Percentiles rank a stretch among this genome's conserved stretches.
Conservation (phyloP, 2,113 vertebrate genomes). For the Calyptomena viridis region DNA sequence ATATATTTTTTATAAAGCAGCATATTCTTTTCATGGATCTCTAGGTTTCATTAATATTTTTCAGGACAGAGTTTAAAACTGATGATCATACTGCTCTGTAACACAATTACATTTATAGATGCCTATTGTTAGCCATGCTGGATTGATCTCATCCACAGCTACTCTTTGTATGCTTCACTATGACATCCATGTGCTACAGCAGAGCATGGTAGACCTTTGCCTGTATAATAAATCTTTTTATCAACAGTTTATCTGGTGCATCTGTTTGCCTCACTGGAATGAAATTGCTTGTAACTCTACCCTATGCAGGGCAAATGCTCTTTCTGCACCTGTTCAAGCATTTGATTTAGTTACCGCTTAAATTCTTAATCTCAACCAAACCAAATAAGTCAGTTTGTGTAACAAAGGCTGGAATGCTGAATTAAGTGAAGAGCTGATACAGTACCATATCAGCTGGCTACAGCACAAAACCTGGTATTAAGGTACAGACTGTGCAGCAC, state of each 20-base stretch:
- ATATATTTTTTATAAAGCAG: background rate
- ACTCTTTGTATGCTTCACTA: background rate
- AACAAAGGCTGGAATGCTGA: background rate
- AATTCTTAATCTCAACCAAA: conserved; percentile 2
- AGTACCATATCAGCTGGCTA: background rate
- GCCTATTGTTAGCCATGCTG: background rate
- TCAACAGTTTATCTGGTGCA: conserved; percentile 29
- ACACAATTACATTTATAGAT: background rate
- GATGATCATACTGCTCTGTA: background rate
- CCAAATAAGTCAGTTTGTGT: background rate
- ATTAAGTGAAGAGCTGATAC: background rate
- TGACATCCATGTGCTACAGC: background rate
- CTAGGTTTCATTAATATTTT: background rate
- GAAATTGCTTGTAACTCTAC: conserved; percentile 32
- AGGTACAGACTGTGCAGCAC: background rate
- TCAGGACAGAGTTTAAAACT: background rate
- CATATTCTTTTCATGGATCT: background rate
- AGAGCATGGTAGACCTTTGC: background rate
- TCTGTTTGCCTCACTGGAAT: conserved; percentile 28
- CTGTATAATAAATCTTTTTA: background rate
- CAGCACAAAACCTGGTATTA: background rate
- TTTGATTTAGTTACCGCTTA: background rate
- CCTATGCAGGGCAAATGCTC: background rate
- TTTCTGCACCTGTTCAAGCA: conserved; percentile 44
- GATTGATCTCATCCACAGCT: background rate